phyloP scores from a whole-genome alignment of 1,140 invertebrate species.

The Meteorus sp. region DNA sequence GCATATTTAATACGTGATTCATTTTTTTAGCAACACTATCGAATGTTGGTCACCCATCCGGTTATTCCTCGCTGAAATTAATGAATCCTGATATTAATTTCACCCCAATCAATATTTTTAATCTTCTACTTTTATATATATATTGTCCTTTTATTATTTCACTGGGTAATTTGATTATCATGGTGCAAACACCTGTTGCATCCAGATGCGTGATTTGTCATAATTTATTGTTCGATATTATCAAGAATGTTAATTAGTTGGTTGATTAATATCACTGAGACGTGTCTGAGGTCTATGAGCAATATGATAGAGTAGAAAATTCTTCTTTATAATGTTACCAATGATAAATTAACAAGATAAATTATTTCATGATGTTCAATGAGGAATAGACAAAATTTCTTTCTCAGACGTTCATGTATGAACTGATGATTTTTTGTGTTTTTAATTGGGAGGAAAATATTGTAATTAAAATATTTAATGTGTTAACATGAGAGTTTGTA shows the following conservation, averaged over 20 bases:
- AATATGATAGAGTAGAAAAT: neutral
- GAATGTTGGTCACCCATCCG: conserved; percentile 2
- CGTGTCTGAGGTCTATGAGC: neutral
- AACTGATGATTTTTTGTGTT: too few relatives aligned
- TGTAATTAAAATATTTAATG: neutral
- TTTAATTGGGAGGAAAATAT: neutral
- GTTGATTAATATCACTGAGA: neutral
- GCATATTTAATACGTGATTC: too few relatives aligned
- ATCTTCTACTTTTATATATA: conserved; percentile 15
- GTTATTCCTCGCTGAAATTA: neutral
- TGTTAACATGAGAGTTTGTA: neutral
- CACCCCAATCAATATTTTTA: neutral
- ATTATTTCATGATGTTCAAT: neutral
- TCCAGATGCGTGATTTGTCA: conserved; percentile 4
- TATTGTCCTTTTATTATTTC: neutral
- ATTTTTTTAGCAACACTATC: too few relatives aligned
- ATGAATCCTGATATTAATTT: conserved; percentile 5
- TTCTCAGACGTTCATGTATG: too few relatives aligned
- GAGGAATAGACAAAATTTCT: neutral
- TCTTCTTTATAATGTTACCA: neutral
- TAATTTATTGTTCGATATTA: conserved; percentile 4
- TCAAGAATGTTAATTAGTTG: neutral
- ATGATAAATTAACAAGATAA: neutral
- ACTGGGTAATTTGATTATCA: conserved; percentile 25
- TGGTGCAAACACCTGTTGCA: conserved; percentile 14